Percentiles rank a stretch among this genome's conserved stretches.
Evolutionary conservation across 53 echinoderm and acorn worm species (phyloP).

Genomic region (Antedon mediterranea): DNA sequence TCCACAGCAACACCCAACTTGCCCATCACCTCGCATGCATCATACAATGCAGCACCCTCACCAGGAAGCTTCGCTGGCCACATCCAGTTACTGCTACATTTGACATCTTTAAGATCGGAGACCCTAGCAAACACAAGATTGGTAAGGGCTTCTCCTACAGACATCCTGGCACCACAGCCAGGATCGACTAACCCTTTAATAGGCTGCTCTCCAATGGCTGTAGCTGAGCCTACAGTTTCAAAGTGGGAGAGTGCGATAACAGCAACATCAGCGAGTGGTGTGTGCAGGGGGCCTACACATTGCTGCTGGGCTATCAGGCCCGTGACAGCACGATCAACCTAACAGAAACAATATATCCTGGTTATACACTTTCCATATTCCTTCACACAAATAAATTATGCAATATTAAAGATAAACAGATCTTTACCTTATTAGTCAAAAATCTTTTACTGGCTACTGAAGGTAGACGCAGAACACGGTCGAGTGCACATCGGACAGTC

Average conservation of each 20-base stretch:
- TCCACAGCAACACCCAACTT: constrained; percentile 76
- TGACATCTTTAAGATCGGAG: constrained; percentile 72
- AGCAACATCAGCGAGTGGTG: constrained; percentile 91
- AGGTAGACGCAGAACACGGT: constrained; percentile 78
- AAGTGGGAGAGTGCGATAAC: constrained; percentile 90
- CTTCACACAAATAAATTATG: no score
- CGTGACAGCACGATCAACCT: constrained; percentile 97
- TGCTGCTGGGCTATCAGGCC: constrained; percentile 94
- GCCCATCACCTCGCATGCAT: constrained; percentile 81
- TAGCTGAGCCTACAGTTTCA: constrained; percentile 78
- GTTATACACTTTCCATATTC: no score
- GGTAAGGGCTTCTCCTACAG: constrained; percentile 80
- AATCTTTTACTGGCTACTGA: constrained; percentile 95
- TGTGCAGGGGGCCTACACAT: constrained; percentile 95
- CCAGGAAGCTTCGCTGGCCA: constrained; percentile 97
- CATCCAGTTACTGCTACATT: constrained; percentile 99
- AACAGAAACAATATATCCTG: neutral
- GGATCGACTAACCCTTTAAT: constrained; percentile 84
- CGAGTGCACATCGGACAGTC: constrained; percentile 50
- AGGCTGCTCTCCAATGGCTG: constrained; percentile 90
- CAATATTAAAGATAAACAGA: no score
- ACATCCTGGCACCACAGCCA: constrained; percentile 73
- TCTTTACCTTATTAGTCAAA: constrained; percentile 79
- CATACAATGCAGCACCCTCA: constrained; percentile 80
- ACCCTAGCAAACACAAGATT: constrained; percentile 92